These are phyloP conservation scores for Stramonita haemastoma DNA, from an alignment of 2,888 invertebrate species.

Conservation along the genomic window DNA sequence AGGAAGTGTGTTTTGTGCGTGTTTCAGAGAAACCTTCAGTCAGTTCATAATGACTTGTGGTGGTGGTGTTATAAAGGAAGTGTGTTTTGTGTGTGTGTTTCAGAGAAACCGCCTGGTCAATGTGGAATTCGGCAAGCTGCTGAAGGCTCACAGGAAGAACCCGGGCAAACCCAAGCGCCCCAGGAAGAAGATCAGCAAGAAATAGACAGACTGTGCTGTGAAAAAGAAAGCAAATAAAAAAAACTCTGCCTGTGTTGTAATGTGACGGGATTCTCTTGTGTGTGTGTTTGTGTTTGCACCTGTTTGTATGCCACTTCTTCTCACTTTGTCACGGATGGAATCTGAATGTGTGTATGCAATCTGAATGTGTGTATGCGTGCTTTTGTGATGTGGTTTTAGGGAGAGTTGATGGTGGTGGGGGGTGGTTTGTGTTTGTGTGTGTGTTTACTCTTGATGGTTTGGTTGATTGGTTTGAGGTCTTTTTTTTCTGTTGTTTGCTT, in stretches of 20 bases:
- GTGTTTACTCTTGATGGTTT: not conserved
- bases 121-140: conserved; percentile 78
- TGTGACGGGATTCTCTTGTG: too few relatives aligned
- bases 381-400: not conserved
- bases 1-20: too few relatives aligned
- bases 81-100: too few relatives aligned
- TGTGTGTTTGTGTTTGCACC: not conserved
- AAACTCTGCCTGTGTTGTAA: not conserved
- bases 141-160: conserved; percentile 72
- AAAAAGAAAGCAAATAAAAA: not conserved
- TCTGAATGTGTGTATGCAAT: not conserved
- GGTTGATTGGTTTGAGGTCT: not conserved
- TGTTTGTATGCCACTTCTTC: too few relatives aligned
- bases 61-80: too few relatives aligned
- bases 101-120: conserved; percentile 78
- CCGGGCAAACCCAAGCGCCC: conserved; percentile 51
- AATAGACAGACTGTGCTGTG: not conserved
- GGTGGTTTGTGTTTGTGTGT: not conserved
- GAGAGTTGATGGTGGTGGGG: too few relatives aligned
- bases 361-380: not conserved
- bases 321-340: not conserved
- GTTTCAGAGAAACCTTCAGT: too few relatives aligned
- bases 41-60: too few relatives aligned
- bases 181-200: conserved; percentile 38
- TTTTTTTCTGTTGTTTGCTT: not conserved